Evolutionary conservation across 2,113 vertebrate genomes (phyloP), one percentile per base, ranked within the genome.

Genomic region (Sebastes schlegelii): DNA sequence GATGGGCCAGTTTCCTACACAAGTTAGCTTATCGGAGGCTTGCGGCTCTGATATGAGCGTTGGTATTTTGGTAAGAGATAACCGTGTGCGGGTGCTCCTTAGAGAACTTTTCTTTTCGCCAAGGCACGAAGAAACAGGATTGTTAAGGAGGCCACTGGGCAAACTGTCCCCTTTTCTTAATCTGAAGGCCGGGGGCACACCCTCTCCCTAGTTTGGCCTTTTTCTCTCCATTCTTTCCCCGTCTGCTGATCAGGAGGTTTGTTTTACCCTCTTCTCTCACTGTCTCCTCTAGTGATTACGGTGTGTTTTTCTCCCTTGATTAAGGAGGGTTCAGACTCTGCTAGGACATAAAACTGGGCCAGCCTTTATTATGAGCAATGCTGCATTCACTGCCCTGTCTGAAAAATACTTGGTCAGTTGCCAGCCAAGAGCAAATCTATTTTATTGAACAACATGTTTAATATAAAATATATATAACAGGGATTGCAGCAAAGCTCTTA

Each of bases 61-160:
- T 63, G 6, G 75, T 86, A 58, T 86, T 79, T 69, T 74, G 55
- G 14, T 74, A 52, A 52, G 84, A 74, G 79, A 74, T 65, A 74
- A 23, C 6, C 4, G 1, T 45, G 26, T 19, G 1, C 0, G 1
- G 6, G 1, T 19, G n/a, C 61, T 52, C 21, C 68, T 54, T 67
- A 45, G 60, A 51, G 62, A 45, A n/a, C 0, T 0, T 40, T 54
- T 48, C 63, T 42, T 49, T 42, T 69, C 48, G 21, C 57, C 34
- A 66, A 26, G 7, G 2, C 34, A 70, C 65, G 75, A 79, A 69
- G 70, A 79, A 68, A 65, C 64, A 45, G 21, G 48, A 48, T 79
- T 83, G 60, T 79, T 71, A 60, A 51, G 21, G 65, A 74, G 74
- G 40, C 60, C 70, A 52, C 51, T 12, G 16, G 8, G 26, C 17